Conservation (phyloP, 2,888 invertebrate genomes). For the Pseudococcus longispinus region DNA sequence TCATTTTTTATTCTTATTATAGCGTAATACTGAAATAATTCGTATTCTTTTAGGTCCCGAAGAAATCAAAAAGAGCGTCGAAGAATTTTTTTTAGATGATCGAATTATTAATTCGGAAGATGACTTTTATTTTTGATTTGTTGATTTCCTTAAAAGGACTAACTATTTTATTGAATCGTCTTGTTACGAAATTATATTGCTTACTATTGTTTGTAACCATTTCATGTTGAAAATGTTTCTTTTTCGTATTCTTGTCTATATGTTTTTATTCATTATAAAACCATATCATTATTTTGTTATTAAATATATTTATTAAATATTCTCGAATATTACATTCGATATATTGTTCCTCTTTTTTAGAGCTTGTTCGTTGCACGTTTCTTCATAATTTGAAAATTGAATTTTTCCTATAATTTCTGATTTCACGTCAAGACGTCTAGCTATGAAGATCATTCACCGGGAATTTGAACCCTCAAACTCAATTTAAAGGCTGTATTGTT, state of each 20-base stretch:
- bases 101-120: constrained; percentile 56
- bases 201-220: background rate
- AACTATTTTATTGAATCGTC: background rate
- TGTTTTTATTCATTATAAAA: background rate
- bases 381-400: background rate
- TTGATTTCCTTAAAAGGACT: background rate
- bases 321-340: background rate
- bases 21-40: constrained; percentile 2
- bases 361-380: background rate
- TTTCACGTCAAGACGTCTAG: too few species aligned
- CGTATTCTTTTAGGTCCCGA: constrained; percentile 47
- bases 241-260: background rate
- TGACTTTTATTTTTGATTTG: constrained; percentile 57
- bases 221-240: background rate
- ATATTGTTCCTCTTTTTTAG: background rate
- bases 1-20: too few species aligned
- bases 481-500: too few species aligned
- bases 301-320: background rate
- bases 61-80: constrained; percentile 54
- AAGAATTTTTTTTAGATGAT: constrained; percentile 57
- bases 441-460: too few species aligned
- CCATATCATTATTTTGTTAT: background rate
- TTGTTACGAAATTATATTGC: background rate
- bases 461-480: too few species aligned
- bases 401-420: too few species aligned